Evolutionary conservation across 2,888 invertebrate species (phyloP), one percentile per base, ranked within the genome.

Genomic region (Synanthedon formicaeformis): DNA sequence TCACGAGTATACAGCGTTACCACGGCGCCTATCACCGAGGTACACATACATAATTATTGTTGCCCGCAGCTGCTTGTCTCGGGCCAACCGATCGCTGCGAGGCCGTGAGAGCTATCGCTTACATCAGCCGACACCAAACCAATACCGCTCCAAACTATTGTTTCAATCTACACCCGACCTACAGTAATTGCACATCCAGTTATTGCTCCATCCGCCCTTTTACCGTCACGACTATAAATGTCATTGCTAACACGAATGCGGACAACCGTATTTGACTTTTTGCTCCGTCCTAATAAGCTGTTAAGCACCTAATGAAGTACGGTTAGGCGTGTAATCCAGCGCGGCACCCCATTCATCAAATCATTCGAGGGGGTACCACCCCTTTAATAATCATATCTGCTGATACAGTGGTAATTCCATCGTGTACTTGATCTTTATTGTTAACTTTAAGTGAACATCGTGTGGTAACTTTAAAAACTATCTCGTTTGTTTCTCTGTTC

Each of bases 1-100:
- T 86, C 84, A 85, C 86, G 85, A 84, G 73, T 81, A 82, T 81
- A 81, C 80, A 69, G 74, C 83, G 78, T 23, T 23, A 50, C 75
- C 82, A 78, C 81, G 66, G 68, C 65, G 62, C 64, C 69, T 73
- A 74, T 75, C 69, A 65, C 74, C 60, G 67, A 72, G 71, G 74
- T 82, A 83, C 12, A 34, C 34, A 34, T 34, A 34, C 34, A 34
- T 34, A 34, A 34, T 34, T 34, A 84, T 84, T 84, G 81, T 81
- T 69, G 68, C 79, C 73, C 70, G 78, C 81, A 81, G 82, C 83
- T 81, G 45, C 45, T 45, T 45, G 45, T 45, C 45, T 45, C 45
- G 12, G 13, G 45, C 34, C 10, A 10, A 79, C 75, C 70, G 64
- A 71, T 73, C 71, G 61, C 64, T 68, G 63, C 76, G 75, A 73